Evolutionary conservation across 2,888 invertebrate species (phyloP), one percentile per base, ranked within the genome.

Genomic region (Sarcophaga carnaria): DNA sequence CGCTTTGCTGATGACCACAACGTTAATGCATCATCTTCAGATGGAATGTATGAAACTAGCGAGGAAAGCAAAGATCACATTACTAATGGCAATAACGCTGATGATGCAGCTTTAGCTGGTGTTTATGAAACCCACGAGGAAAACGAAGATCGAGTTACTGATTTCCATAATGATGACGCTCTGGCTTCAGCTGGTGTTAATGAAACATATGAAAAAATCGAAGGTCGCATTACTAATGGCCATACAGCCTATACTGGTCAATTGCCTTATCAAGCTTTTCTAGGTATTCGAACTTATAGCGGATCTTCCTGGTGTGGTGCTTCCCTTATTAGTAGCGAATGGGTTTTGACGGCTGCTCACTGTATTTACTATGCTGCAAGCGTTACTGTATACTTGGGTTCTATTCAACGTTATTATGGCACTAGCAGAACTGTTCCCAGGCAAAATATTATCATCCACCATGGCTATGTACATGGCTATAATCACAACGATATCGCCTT

Each of bases 271-370:
- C 92, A 92, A 85, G 92, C 88, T 14, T 91, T 90, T 72, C 90
- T 92, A 0, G 3, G 37, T 37, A 37, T 37, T 37, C 37, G 6
- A 37, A 37, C 6, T 1, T 37, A 37, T 37, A 37, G 6, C 37
- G 0, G 37, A 8, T 1, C 89, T 2, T 85, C 89, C 47, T 92
- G 91, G 91, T 92, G 93, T 85, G 92, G 92, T 85, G 92, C 92
- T 64, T 91, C 91, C 49, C 79, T 92, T 77, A 90, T 92, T 62
- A 86, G 88, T 3, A 63, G 81, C 22, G 76, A 89, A 47, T 92
- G 91, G 90, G 89, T 92, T 49, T 74, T 92, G 85, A 92, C 92
- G 47, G 92, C 92, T 66, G 92, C 92, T 88, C 92, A 92, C 86
- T 92, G 92, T 80, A 89, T 89, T 2, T 89, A 45, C 2, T 89